phyloP scores from a whole-genome alignment of 2,797 vertebrate genomes.

The Harpagifer antarcticus region DNA sequence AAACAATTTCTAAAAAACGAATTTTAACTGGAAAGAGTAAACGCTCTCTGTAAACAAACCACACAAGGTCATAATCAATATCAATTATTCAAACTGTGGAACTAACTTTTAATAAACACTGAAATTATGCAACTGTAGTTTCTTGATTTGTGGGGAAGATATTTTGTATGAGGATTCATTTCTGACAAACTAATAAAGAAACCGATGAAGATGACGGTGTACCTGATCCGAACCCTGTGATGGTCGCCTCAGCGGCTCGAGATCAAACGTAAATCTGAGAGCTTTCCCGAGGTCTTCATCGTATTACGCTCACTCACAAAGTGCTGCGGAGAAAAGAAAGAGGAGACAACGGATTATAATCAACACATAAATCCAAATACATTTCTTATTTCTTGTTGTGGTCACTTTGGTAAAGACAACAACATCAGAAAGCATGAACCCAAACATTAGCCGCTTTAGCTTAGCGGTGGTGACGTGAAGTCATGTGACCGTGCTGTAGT shows the following conservation, averaged over 20 bases:
- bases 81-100: not conserved
- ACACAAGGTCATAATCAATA: too few relatives aligned
- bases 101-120: not conserved
- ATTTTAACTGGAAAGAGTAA: too few relatives aligned
- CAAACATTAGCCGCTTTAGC: too few relatives aligned
- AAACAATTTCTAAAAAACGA: too few relatives aligned
- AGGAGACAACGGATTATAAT: not conserved
- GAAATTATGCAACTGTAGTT: not conserved
- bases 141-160: not conserved
- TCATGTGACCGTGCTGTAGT: too few relatives aligned
- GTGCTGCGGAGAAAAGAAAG: slow-evolving; percentile 82
- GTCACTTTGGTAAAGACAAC: not conserved
- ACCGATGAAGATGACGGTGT: not conserved
- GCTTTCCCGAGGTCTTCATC: slow-evolving; percentile 95
- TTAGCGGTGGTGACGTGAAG: too few relatives aligned
- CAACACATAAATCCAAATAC: not conserved
- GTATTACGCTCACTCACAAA: slow-evolving; percentile 96
- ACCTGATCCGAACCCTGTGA: slow-evolving; percentile 93
- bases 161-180: not conserved
- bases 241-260: slow-evolving; percentile 89
- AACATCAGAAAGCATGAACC: too few relatives aligned
- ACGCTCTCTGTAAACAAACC: too few relatives aligned
- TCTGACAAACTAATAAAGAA: not conserved
- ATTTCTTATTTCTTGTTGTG: not conserved
- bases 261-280: slow-evolving; percentile 91